Base-by-base conservation (phyloP, 2,888 invertebrate species). In the Dusona sp. region DNA sequence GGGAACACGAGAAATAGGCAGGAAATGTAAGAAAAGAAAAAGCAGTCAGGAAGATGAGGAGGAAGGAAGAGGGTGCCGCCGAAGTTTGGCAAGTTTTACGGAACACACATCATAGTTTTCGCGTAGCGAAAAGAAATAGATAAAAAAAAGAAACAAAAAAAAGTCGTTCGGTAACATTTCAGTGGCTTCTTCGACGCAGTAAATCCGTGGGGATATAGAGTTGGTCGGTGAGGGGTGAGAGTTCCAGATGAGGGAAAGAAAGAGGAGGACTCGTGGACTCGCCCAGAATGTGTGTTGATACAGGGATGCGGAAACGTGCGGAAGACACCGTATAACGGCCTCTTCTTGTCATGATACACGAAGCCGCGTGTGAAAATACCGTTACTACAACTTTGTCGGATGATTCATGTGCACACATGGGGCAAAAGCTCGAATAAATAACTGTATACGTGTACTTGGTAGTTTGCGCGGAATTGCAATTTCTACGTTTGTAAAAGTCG, bases 321-420 rank as follows among this genome's bases (percentile, higher is more conserved):
- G 68, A 80, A 78, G 68, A 67, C 80, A 74, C 67, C 74, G 22
- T 83, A 74, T 83, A 85, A 83, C 74, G 80, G 54, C 79, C 79
- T 54, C 80, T 87, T 87, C 85, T 87, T 87, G 85, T 87, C 72
- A 54, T 73, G 65, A 29, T 25, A 65, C 29, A 25, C 33, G 64
- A 65, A 57, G 75, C 83, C 83, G 85, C 88, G 83, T 88, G 89
- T 89, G 90, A 92, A 82, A 91, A 90, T 92, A 90, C 90, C 91
- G 91, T 92, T 92, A 92, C 92, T 92, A 92, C 91, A 92, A 92
- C 91, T 92, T 92, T 89, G 88, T 80, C 72, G 81, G 89, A 89
- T 91, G 92, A 92, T 92, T 92, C 90, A 92, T 89, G 89, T n/a
- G 29, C 68, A 22, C 22, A 42, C 51, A 68, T 3, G 42, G 8